Evolutionary conservation across 2,797 vertebrate species (phyloP).

Genomic region (Malacoctenus gilli): DNA sequence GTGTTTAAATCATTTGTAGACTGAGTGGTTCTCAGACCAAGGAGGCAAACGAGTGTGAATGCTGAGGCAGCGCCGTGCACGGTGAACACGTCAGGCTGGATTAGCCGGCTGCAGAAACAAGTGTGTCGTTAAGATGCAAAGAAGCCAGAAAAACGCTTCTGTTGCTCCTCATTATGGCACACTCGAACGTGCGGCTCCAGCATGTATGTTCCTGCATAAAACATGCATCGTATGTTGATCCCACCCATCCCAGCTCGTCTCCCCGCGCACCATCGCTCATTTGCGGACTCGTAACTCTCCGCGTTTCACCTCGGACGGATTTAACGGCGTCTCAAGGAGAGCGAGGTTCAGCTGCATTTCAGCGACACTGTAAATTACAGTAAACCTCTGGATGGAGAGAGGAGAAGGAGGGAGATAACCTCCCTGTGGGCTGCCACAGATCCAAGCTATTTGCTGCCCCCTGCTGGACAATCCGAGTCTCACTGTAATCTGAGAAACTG

Average conservation of each 20-base stretch:
- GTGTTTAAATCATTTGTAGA: not conserved
- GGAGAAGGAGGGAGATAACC: constrained; percentile 21
- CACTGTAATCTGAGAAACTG: no score
- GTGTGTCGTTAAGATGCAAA: not conserved
- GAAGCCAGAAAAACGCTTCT: not conserved
- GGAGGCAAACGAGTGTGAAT: not conserved
- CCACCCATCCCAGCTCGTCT: no score
- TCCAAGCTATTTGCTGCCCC: constrained; percentile 74
- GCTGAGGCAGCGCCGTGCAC: not conserved
- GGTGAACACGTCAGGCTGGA: not conserved
- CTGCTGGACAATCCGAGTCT: constrained; percentile 53
- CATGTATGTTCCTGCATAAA: no score
- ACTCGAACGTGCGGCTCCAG: no score
- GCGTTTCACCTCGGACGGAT: not conserved
- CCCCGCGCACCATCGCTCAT: not conserved
- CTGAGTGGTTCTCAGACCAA: not conserved
- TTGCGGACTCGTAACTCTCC: no score
- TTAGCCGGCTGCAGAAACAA: not conserved
- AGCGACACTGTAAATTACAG: constrained; percentile 14
- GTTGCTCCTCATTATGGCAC: no score
- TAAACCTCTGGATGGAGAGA: constrained; percentile 32
- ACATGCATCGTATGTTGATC: no score
- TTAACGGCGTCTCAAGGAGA: not conserved
- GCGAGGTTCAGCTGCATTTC: constrained; percentile 2
- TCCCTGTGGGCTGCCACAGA: no score